Conservation (phyloP, 2,888 invertebrate genomes). For the Platycheirus rosarum region DNA sequence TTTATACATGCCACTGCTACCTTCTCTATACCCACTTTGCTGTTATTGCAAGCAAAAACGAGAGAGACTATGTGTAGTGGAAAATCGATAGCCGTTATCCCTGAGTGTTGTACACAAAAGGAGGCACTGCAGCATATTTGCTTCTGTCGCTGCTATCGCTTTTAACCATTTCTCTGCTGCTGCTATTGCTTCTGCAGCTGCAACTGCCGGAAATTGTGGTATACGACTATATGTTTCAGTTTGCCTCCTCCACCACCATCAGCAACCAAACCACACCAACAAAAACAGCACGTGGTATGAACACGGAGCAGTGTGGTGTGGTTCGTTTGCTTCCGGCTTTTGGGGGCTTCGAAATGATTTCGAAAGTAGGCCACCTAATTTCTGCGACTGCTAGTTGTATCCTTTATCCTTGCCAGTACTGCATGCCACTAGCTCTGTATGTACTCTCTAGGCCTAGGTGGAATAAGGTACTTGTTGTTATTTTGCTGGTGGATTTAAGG, state of each 20-base stretch:
- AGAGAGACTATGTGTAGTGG: constrained; percentile 44
- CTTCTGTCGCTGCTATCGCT: constrained; percentile 32
- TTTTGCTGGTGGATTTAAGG: constrained; percentile 45
- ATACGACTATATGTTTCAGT: constrained; percentile 38
- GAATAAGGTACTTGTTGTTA: constrained; percentile 32
- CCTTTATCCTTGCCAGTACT: constrained; percentile 19
- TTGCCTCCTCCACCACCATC: constrained; percentile 17
- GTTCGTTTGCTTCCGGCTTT: constrained; percentile 69
- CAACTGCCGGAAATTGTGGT: constrained; percentile 66
- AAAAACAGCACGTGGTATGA: constrained; percentile 53
- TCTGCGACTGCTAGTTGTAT: constrained; percentile 38
- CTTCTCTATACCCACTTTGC: background rate
- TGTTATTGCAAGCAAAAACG: background rate
- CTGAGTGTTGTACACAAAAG: constrained; percentile 61
- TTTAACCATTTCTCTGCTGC: constrained; percentile 25
- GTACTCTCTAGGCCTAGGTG: constrained; percentile 22
- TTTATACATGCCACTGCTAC: constrained; percentile 8
- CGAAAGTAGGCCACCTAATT: constrained; percentile 70
- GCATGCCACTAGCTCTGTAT: constrained; percentile 24
- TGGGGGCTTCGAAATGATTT: constrained; percentile 57
- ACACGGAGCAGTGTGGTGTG: constrained; percentile 20
- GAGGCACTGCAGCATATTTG: constrained; percentile 62
- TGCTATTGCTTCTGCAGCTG: constrained; percentile 41
- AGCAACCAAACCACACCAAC: constrained; percentile 16
- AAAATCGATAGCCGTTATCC: constrained; percentile 69